Evolutionary conservation across 2,797 vertebrate species (phyloP).

Genomic region (Muscicapa striata): DNA sequence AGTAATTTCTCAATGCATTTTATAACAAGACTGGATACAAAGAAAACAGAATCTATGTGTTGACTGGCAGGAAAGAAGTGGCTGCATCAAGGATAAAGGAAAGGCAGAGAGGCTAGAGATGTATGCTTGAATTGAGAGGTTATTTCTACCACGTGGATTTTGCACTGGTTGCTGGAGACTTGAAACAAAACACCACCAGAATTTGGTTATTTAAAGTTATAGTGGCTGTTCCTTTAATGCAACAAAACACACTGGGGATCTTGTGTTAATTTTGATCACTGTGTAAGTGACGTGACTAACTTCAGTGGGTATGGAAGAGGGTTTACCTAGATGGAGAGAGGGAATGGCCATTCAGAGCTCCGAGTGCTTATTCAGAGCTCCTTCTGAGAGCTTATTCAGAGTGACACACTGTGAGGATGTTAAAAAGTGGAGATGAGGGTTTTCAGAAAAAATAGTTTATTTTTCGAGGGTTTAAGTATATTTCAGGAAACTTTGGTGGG

Average conservation of each 20-base stretch:
- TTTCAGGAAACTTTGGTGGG: background rate
- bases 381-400: fast-evolving
- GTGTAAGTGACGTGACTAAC: background rate
- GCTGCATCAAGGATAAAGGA: background rate
- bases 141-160: background rate
- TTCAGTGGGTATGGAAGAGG: background rate
- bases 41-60: background rate
- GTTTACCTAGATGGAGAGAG: background rate
- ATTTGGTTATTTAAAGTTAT: background rate
- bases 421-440: background rate
- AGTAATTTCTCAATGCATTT: background rate
- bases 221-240: background rate
- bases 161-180: background rate
- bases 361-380: fast-evolving
- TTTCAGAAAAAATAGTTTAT: background rate
- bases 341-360: background rate
- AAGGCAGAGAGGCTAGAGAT: background rate
- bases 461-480: background rate
- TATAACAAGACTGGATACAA: background rate
- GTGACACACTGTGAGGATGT: background rate
- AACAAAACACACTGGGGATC: background rate
- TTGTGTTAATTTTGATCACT: background rate
- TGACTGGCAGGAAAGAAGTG: background rate
- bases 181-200: background rate
- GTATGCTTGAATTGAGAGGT: background rate